Evolutionary conservation across 2,113 vertebrate species (phyloP).

Genomic region (Mormoops blainvillei): DNA sequence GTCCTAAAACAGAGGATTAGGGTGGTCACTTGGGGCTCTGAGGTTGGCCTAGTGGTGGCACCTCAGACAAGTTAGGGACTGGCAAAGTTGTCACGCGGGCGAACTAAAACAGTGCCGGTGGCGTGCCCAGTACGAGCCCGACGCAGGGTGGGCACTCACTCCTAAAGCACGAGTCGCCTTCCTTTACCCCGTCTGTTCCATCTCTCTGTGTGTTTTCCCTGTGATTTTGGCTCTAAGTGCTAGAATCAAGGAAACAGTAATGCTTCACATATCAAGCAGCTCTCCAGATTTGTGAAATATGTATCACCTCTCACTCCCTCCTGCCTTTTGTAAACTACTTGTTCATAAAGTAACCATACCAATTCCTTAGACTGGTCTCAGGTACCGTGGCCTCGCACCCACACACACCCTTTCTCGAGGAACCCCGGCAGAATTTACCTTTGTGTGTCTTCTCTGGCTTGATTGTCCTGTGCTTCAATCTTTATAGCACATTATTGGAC

Average conservation of each 20-base stretch:
- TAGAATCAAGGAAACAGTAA: background rate
- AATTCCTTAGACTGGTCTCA: background rate
- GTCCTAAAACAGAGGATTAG: background rate
- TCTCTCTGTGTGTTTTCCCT: background rate
- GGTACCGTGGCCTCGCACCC: background rate
- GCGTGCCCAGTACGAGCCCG: background rate
- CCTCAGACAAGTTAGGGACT: background rate
- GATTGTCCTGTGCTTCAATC: background rate
- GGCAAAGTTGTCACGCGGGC: background rate
- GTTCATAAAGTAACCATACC: background rate
- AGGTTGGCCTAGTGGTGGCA: background rate
- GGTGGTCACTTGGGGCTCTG: background rate
- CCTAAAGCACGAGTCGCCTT: background rate
- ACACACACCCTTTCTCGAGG: background rate
- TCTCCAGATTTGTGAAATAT: background rate
- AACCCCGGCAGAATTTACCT: background rate
- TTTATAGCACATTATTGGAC: background rate
- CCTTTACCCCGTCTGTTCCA: background rate
- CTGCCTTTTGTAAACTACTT: background rate
- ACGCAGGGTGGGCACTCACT: background rate
- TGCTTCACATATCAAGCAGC: background rate
- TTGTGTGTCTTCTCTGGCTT: background rate
- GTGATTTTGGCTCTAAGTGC: background rate
- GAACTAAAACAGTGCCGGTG: background rate
- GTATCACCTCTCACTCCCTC: background rate